phyloP scores from a whole-genome alignment of 2,797 vertebrate genomes.

The Enteromius treurensis region DNA sequence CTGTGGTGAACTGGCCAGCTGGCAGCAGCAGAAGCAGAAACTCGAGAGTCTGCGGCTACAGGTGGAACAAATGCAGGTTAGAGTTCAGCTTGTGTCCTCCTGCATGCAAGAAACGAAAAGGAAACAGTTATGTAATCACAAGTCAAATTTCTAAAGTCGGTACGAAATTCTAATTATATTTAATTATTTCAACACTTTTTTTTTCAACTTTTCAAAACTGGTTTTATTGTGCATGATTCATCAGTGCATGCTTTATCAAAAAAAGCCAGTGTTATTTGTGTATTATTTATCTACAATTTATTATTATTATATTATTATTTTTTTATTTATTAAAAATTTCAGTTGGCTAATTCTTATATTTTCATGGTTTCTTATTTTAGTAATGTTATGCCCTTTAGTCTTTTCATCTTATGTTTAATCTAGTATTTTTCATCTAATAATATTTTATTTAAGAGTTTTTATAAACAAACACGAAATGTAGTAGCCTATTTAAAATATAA shows the following conservation, averaged over 20 bases:
- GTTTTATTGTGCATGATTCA: neutral
- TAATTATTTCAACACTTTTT: neutral
- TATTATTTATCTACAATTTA: neutral
- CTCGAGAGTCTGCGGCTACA: slow-evolving; percentile 87
- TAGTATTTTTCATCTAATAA: neutral
- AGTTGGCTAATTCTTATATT: neutral
- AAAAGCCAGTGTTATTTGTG: neutral
- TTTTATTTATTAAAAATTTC: neutral
- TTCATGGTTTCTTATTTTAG: neutral
- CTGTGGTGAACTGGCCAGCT: slow-evolving; percentile 81
- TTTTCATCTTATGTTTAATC: neutral
- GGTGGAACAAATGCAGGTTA: slow-evolving; percentile 95
- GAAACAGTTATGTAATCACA: neutral
- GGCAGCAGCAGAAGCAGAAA: slow-evolving; percentile 86
- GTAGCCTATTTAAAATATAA: neutral
- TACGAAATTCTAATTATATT: neutral
- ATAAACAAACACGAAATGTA: neutral
- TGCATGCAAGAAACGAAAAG: neutral
- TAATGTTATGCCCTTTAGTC: neutral
- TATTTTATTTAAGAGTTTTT: neutral
- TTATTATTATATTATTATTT: too few species aligned
- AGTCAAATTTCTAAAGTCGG: neutral
- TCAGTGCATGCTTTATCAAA: neutral
- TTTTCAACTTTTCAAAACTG: too few species aligned
- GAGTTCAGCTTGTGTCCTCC: slow-evolving; percentile 5